These are phyloP conservation scores for Neopipo cinnamomea DNA, from an alignment of 2,113 vertebrate species.

Conservation along the genomic window DNA sequence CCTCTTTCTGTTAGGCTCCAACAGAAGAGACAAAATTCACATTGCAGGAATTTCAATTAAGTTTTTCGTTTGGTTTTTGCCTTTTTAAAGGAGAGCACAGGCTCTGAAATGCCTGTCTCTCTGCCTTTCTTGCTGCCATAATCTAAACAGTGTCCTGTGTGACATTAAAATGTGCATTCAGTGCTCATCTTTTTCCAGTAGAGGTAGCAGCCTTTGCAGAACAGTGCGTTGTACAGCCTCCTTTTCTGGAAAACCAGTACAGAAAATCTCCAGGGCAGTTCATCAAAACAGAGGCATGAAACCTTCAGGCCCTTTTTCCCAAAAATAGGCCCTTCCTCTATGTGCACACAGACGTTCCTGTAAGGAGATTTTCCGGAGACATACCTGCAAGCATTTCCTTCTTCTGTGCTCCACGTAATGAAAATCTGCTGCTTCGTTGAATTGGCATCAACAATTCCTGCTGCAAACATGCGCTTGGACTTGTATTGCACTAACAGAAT, in stretches of 20 bases:
- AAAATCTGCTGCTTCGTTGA: background rate
- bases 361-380: background rate
- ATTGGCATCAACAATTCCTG: background rate
- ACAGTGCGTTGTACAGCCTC: background rate
- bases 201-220: background rate
- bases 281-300: background rate
- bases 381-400: background rate
- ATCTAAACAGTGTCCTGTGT: background rate
- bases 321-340: background rate
- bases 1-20: rapidly evolving
- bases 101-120: background rate
- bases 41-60: background rate
- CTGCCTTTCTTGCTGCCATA: background rate
- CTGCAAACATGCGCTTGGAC: background rate
- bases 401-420: background rate
- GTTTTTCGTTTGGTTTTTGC: background rate
- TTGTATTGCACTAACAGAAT: background rate
- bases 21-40: background rate
- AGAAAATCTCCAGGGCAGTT: background rate
- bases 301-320: background rate
- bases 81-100: background rate
- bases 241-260: background rate
- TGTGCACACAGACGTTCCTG: background rate
- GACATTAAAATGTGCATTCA: background rate
- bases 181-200: background rate